A percentile compares a stretch with the other conserved stretches of the same genome.
Evolutionary conservation across 2,888 invertebrate species (phyloP).

Genomic region (Latheticus oryzae): DNA sequence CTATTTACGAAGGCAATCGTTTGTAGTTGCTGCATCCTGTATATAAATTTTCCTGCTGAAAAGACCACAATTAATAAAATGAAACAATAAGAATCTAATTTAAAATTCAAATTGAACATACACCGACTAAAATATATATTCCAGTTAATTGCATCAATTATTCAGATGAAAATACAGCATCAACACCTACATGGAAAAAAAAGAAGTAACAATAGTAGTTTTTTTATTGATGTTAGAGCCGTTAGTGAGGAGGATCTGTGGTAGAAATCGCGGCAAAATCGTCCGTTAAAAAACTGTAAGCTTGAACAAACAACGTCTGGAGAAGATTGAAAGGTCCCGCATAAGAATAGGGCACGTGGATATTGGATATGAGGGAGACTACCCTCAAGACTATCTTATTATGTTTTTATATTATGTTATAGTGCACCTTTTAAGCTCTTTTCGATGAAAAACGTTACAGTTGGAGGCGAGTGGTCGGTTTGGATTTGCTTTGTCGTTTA

Average conservation of each 20-base stretch:
- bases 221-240: conserved; percentile 17
- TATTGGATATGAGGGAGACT: conserved; percentile 46
- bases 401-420: conserved; percentile 58
- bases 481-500: conserved; percentile 9
- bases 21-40: conserved; percentile 25
- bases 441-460: conserved; percentile 57
- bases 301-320: conserved; percentile 53
- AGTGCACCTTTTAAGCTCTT: conserved; percentile 60
- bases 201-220: background rate
- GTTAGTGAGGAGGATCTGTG: conserved; percentile 22
- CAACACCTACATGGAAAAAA: conserved; percentile 7
- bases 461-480: conserved; percentile 32
- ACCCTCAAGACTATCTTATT: conserved; percentile 60
- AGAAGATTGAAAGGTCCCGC: conserved; percentile 60
- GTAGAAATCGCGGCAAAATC: conserved; percentile 53
- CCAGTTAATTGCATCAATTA: conserved; percentile 32
- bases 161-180: conserved; percentile 10
- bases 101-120: conserved; percentile 30
- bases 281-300: conserved; percentile 57
- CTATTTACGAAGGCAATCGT: conserved; percentile 18
- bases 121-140: conserved; percentile 18
- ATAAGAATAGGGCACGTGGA: conserved; percentile 64
- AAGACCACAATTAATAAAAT: conserved; percentile 29
- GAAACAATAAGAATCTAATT: conserved; percentile 29
- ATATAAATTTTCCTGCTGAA: conserved; percentile 26